Evolutionary conservation across 2,113 vertebrate genomes (phyloP).

Genomic region (Cacatua alba): DNA sequence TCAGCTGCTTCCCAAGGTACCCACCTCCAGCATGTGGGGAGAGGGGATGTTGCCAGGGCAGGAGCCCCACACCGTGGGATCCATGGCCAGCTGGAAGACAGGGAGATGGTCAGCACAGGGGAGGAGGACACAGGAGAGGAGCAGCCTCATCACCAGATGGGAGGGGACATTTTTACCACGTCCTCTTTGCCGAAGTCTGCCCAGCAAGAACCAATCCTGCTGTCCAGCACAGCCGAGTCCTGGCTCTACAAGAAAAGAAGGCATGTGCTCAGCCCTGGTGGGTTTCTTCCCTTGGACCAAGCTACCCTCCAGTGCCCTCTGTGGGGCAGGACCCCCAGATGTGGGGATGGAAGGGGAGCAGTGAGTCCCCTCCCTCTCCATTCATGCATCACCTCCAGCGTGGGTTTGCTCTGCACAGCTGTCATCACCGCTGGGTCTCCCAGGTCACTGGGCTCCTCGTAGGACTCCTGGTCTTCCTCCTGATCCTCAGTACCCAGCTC

Average conservation of each 20-base stretch:
- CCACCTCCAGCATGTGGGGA: constrained; percentile 47
- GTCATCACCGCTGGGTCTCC: constrained; percentile 87
- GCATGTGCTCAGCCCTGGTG: not conserved
- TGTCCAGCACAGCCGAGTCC: constrained; percentile 85
- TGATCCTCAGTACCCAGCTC: not conserved
- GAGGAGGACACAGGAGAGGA: not conserved
- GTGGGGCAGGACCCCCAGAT: not conserved
- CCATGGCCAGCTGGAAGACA: constrained; percentile 10
- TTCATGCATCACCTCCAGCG: constrained; percentile 74
- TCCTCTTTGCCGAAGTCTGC: constrained; percentile 62
- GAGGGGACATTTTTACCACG: constrained; percentile 24
- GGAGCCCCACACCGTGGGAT: not conserved
- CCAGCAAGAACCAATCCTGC: constrained; percentile 69
- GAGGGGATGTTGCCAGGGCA: not conserved
- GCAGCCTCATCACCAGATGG: not conserved
- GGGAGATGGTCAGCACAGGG: not conserved
- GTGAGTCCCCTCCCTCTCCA: not conserved
- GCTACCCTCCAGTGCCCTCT: not conserved
- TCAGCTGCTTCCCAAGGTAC: accelerated
- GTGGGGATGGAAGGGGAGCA: not conserved
- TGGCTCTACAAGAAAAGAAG: constrained; percentile 73
- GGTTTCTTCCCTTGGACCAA: not conserved
- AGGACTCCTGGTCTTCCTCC: constrained; percentile 39
- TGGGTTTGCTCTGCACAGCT: constrained; percentile 79
- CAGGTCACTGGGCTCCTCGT: constrained; percentile 60